phyloP scores from a whole-genome alignment of 2,797 vertebrate genomes.

The Brachyalestes nurse region DNA sequence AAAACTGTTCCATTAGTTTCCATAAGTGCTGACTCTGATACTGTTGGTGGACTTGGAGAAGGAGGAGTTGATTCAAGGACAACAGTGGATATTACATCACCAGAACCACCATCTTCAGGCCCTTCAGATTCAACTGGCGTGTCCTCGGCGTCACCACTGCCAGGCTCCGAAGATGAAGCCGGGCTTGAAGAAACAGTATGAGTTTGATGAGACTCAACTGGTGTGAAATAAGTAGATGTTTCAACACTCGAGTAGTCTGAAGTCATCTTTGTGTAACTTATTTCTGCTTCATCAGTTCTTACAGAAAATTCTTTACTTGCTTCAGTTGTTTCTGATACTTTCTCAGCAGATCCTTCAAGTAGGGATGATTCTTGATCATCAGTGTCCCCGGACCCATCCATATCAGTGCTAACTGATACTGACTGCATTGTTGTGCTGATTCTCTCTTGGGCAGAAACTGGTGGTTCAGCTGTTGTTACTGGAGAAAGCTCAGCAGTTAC shows the following conservation, averaged over 20 bases:
- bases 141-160: constrained; percentile 37
- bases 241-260: constrained; percentile 36
- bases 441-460: constrained; percentile 15
- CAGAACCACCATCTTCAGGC: constrained; percentile 32
- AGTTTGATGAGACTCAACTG: constrained; percentile 2
- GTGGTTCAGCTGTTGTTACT: background rate
- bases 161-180: constrained; percentile 20
- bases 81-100: constrained; percentile 6
- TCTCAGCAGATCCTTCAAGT: constrained; percentile 63
- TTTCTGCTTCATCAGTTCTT: constrained; percentile 72
- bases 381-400: constrained; percentile 59
- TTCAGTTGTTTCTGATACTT: constrained; percentile 47
- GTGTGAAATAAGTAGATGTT: constrained; percentile 35
- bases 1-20: constrained; percentile 11
- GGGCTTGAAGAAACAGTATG: constrained; percentile 4
- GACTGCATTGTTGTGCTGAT: constrained; percentile 14
- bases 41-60: constrained; percentile 10
- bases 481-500: background rate
- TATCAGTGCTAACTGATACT: constrained; percentile 57
- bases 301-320: constrained; percentile 51
- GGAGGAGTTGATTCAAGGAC: constrained; percentile 23
- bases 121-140: constrained; percentile 30
- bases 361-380: constrained; percentile 62
- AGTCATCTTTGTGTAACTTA: constrained; percentile 49
- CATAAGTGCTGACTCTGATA: background rate